Evolutionary conservation across 2,797 vertebrate genomes (phyloP).

Genomic region (Glossophaga mutica): DNA sequence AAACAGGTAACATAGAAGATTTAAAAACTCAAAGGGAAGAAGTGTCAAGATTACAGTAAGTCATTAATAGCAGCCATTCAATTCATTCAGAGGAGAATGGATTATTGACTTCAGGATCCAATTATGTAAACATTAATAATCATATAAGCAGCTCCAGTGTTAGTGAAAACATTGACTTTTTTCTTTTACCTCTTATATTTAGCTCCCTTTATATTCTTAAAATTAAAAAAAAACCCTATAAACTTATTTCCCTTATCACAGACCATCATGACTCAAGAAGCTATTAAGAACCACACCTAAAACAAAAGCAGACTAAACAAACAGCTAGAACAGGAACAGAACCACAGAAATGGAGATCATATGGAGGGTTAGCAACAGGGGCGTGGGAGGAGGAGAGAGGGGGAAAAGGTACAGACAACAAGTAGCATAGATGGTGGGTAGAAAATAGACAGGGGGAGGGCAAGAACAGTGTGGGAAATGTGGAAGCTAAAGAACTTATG

Average conservation of each 20-base stretch:
- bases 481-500: too few species aligned
- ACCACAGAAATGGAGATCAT: too few species aligned
- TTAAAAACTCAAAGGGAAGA: background rate
- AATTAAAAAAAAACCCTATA: background rate
- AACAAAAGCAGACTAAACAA: too few species aligned
- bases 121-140: background rate
- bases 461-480: too few species aligned
- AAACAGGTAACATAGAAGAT: background rate
- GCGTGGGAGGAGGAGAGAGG: too few species aligned
- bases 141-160: background rate
- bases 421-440: too few species aligned
- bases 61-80: background rate
- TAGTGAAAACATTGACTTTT: background rate
- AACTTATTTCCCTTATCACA: background rate
- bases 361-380: too few species aligned
- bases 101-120: background rate
- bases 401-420: too few species aligned
- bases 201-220: background rate
- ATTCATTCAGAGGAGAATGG: constrained; percentile 28
- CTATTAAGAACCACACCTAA: too few species aligned
- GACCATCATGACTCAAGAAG: background rate
- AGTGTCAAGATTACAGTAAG: background rate
- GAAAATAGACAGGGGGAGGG: too few species aligned
- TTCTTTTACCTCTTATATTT: background rate
- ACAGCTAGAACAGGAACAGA: too few species aligned